Conservation (phyloP, 2,888 invertebrate species). For the Nowickia ferox region DNA sequence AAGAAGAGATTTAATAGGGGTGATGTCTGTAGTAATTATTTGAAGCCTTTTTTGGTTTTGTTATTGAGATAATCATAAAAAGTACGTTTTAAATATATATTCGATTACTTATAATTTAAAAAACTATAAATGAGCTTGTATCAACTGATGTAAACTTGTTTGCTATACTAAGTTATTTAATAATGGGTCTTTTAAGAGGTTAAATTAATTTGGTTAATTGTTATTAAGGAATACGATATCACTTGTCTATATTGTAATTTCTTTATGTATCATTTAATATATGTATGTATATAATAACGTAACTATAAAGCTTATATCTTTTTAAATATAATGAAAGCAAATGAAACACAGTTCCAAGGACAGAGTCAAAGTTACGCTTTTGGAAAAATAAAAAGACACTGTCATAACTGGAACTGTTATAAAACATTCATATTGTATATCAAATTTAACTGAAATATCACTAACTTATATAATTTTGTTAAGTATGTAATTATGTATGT, state of each 20-base stretch:
- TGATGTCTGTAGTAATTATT: slow-evolving; percentile 2
- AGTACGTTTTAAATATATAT: neutral
- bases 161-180: slow-evolving; percentile 11
- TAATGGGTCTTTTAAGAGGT: slow-evolving; percentile 18
- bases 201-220: slow-evolving; percentile 56
- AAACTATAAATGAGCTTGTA: neutral
- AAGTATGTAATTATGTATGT: neutral
- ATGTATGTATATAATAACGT: slow-evolving; percentile 33
- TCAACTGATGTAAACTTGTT: slow-evolving; percentile 24
- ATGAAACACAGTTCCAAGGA: slow-evolving; percentile 12
- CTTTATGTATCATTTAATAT: slow-evolving; percentile 12
- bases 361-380: slow-evolving; percentile 4
- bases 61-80: neutral
- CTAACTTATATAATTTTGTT: slow-evolving; percentile 28
- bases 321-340: slow-evolving; percentile 59
- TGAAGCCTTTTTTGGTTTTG: slow-evolving; percentile 32
- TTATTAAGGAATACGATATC: slow-evolving; percentile 68
- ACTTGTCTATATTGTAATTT: slow-evolving; percentile 64
- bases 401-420: slow-evolving; percentile 23
- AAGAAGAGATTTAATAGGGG: slow-evolving; percentile 22
- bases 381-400: slow-evolving; percentile 13
- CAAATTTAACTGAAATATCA: neutral
- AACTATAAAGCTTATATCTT: slow-evolving; percentile 68
- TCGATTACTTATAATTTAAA: slow-evolving; percentile 17
- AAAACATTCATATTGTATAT: slow-evolving; percentile 16